Evolutionary conservation across 2,797 vertebrate species (phyloP).

Genomic region (Helicolenus hilgendorfi): DNA sequence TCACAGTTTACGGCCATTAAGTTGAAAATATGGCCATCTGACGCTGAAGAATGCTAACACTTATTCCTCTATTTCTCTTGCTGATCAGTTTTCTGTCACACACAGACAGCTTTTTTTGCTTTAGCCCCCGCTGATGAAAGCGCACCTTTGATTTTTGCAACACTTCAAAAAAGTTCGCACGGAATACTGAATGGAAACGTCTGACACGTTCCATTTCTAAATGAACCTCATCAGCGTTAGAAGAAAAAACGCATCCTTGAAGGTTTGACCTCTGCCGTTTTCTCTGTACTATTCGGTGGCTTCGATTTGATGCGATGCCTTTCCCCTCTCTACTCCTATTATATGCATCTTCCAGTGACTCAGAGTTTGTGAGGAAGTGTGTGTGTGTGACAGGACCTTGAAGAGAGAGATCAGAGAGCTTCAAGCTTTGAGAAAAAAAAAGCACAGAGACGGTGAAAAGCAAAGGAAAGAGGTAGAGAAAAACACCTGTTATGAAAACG

Average conservation of each 20-base stretch:
- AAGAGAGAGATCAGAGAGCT: conserved; percentile 32
- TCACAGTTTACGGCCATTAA: conserved; percentile 8
- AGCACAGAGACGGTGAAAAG: background rate
- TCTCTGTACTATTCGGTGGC: background rate
- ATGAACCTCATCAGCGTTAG: background rate
- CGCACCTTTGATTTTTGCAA: background rate
- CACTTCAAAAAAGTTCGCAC: background rate
- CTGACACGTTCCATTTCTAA: conserved; percentile 1
- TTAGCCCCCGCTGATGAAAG: background rate
- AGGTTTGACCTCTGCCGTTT: background rate
- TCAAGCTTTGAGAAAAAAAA: background rate
- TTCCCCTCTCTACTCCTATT: background rate
- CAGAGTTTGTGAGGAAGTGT: background rate
- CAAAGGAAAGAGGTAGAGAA: background rate
- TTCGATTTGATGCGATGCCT: background rate
- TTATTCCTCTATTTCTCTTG: conserved; percentile 11
- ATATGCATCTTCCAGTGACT: background rate
- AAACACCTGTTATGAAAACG: conserved; percentile 12
- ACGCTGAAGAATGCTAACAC: background rate
- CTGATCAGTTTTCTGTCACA: conserved; percentile 13
- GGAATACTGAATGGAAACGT: background rate
- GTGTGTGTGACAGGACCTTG: background rate
- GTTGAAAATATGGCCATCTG: conserved; percentile 10
- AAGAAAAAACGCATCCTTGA: background rate
- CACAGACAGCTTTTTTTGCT: background rate